phyloP scores from a whole-genome alignment of 2,888 invertebrate genomes.

The Noctua janthe region DNA sequence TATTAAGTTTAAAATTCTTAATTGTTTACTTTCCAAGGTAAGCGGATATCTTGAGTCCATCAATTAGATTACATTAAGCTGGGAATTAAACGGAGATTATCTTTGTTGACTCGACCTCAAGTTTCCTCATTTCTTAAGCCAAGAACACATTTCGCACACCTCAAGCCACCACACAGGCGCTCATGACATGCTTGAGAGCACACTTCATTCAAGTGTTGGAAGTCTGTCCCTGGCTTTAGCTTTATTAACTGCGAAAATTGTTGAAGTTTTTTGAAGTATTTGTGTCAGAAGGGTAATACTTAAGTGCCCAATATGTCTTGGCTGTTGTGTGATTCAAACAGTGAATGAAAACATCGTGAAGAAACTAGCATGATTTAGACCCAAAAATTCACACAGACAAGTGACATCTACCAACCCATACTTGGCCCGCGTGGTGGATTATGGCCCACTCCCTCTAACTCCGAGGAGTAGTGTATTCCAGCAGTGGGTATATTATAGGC shows the following conservation, averaged over 20 bases:
- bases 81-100: conserved; percentile 42
- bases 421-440: neutral
- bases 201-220: neutral
- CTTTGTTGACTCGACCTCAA: conserved; percentile 31
- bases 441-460: neutral
- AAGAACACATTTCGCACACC: neutral
- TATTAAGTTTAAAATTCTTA: conserved; percentile 37
- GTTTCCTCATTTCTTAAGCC: conserved; percentile 21
- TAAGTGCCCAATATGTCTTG: neutral
- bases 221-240: neutral
- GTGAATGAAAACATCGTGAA: neutral
- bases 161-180: neutral
- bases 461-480: neutral
- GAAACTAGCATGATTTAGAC: neutral
- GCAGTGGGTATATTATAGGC: neutral
- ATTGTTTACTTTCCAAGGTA: conserved; percentile 46
- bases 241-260: neutral
- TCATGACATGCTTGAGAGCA: neutral
- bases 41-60: conserved; percentile 50
- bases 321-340: neutral
- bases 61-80: conserved; percentile 62
- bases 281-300: neutral
- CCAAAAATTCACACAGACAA: neutral
- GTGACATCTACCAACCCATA: neutral
- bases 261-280: neutral